Evolutionary conservation across 30 jellyfish, hydroid and myxozoan genomes (phyloP), one percentile per base, ranked within the genome.

Genomic region (Hydractinia echinata): DNA sequence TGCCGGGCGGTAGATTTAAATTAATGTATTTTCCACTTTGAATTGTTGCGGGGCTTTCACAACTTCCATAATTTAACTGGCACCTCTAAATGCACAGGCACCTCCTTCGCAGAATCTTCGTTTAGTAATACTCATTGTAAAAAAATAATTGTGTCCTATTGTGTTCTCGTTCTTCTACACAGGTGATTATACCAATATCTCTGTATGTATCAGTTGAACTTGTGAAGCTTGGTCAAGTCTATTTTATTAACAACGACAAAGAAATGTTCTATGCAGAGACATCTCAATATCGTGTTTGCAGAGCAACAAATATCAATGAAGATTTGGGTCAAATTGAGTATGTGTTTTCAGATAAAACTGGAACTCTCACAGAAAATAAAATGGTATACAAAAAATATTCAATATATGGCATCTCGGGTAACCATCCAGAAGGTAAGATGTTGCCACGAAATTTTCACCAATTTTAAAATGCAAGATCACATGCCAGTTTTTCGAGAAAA

Each of bases 261-360:
- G 95, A 82, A 56, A 70, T 94, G 95, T 94, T 13, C 79, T 73
- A 82, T 60, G 90, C 73, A 66, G 87, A 85, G 49, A 86, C 94
- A 9, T 90, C 94, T 15, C 91, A 83, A 20, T 85, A 89, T 67
- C 80, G 89, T 9, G 53, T 94, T 9, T 88, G 97, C 82, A 79
- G 97, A 70, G 97, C 99, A 16, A 88, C 97, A 8, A 88, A 91
- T 51, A 89, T 94, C 66, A 94, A 88, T 70, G 99, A 94, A 76
- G 99, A 94, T 77, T 83, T 94, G 15, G 99, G 99, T 51, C 99
- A 94, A 66, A 89, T 94, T n/a, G 86, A 89, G 71, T 94, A 88
- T 72, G 92, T 94, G 5, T 94, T 94, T 73, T 88, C 97, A 0
- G 99, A 92, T 76, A 92, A 92, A 53, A 92, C 98, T 54, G 98